These are phyloP conservation scores for Stichopus horrens DNA, from an alignment of 53 echinoderm and acorn worm genomes.

Conservation along the genomic window DNA sequence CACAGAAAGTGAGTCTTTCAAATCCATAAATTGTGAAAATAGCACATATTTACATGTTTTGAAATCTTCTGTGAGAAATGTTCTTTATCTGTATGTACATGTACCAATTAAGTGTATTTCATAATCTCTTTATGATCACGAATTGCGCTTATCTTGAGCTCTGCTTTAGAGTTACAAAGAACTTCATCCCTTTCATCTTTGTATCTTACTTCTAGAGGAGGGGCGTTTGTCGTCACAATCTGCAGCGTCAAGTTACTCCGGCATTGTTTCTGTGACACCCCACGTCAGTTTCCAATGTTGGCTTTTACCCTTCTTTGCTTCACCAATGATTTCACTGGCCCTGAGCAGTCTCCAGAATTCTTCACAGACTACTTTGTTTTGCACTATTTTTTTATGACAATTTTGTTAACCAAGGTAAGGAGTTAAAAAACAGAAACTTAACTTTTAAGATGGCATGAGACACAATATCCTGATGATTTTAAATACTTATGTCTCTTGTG, in stretches of 20 bases:
- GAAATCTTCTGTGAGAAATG: too few relatives aligned
- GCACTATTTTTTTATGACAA: slow-evolving; percentile 96
- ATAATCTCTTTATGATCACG: too few relatives aligned
- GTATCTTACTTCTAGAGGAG: slow-evolving; percentile 61
- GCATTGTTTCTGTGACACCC: slow-evolving; percentile 82
- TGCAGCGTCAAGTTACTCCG: slow-evolving; percentile 90
- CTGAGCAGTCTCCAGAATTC: slow-evolving; percentile 42
- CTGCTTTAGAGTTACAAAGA: too few relatives aligned
- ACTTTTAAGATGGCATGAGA: neutral
- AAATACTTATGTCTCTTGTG: too few relatives aligned
- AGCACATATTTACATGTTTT: too few relatives aligned
- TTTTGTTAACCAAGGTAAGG: slow-evolving; percentile 87
- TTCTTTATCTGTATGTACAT: too few relatives aligned
- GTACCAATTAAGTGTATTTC: too few relatives aligned
- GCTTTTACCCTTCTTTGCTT: slow-evolving; percentile 95
- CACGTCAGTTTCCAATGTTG: slow-evolving; percentile 86
- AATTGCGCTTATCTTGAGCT: too few relatives aligned
- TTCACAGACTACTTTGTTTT: slow-evolving; percentile 81
- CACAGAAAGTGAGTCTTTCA: too few relatives aligned
- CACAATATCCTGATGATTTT: neutral
- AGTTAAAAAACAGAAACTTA: neutral
- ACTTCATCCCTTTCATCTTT: neutral
- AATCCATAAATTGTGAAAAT: too few relatives aligned
- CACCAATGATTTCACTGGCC: slow-evolving; percentile 71
- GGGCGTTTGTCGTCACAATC: slow-evolving; percentile 80